These are phyloP conservation scores for Heptranchias perlo DNA, from an alignment of 2,113 vertebrate genomes.

Conservation along the genomic window DNA sequence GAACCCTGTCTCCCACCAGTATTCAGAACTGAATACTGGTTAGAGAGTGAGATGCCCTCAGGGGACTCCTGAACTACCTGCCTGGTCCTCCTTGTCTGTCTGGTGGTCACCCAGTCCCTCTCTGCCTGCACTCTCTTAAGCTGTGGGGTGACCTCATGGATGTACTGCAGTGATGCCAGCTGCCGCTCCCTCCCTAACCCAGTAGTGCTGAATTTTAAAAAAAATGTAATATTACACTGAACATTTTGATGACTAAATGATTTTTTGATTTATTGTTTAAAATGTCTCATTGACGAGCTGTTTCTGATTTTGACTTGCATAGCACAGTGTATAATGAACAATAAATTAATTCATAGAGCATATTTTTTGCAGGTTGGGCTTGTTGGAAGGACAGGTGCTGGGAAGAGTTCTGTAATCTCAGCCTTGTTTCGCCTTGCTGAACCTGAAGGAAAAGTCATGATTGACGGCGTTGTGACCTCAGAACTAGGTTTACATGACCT, in stretches of 20 bases:
- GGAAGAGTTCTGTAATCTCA: conserved; percentile 87
- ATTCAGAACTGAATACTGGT: no score
- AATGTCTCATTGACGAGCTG: background rate
- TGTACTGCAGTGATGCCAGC: no score
- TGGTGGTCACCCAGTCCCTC: no score
- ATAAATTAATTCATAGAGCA: background rate
- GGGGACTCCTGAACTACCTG: no score
- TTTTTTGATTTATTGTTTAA: background rate
- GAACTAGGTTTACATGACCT: conserved; percentile 88
- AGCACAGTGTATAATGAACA: background rate
- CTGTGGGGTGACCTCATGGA: no score
- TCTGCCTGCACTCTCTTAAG: no score
- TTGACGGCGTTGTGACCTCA: conserved; percentile 78
- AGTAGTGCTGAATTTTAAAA: background rate
- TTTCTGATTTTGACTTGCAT: background rate
- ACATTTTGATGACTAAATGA: background rate
- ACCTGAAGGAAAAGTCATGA: conserved; percentile 81
- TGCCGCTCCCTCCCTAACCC: background rate
- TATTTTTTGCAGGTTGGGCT: conserved; percentile 72
- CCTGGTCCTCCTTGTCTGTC: no score
- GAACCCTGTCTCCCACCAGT: no score
- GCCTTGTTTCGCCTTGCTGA: conserved; percentile 88
- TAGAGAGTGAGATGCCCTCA: no score
- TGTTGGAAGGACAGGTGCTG: conserved; percentile 87
- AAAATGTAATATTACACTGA: background rate